These are phyloP conservation scores for Congeria kusceri DNA, from an alignment of 2,888 invertebrate genomes.

Conservation along the genomic window DNA sequence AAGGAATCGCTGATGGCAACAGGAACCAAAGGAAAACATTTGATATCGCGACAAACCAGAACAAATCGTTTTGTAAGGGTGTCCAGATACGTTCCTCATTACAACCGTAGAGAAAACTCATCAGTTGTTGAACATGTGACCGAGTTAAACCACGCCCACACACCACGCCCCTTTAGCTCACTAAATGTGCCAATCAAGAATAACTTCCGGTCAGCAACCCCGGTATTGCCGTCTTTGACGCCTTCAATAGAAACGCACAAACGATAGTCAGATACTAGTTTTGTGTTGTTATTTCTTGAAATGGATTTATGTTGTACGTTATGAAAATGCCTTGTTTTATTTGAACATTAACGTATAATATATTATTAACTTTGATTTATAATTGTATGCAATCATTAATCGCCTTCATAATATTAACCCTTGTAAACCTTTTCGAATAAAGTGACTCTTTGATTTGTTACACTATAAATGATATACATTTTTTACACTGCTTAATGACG, in stretches of 20 bases:
- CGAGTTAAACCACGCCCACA: constrained; percentile 33
- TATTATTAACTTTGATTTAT: too few species aligned
- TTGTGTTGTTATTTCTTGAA: too few species aligned
- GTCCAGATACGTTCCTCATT: constrained; percentile 8
- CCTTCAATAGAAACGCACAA: constrained; percentile 6
- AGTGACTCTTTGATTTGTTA: too few species aligned
- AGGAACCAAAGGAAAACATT: constrained; percentile 27
- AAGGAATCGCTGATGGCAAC: constrained; percentile 17
- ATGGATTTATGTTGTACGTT: too few species aligned
- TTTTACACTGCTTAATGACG: too few species aligned
- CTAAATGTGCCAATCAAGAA: neutral
- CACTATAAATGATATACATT: too few species aligned
- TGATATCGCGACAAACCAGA: constrained; percentile 41
- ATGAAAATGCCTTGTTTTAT: too few species aligned
- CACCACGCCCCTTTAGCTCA: constrained; percentile 12
- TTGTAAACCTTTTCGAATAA: too few species aligned
- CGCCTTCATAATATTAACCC: too few species aligned
- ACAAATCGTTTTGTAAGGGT: constrained; percentile 42
- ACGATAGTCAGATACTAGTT: neutral
- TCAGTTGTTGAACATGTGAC: constrained; percentile 45
- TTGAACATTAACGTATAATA: too few species aligned
- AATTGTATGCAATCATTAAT: too few species aligned
- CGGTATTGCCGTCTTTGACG: constrained; percentile 24
- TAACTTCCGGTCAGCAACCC: constrained; percentile 29
- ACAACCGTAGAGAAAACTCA: constrained; percentile 22